Base-by-base conservation (phyloP, 2,797 vertebrate species). In the Gallinago solitaria region DNA sequence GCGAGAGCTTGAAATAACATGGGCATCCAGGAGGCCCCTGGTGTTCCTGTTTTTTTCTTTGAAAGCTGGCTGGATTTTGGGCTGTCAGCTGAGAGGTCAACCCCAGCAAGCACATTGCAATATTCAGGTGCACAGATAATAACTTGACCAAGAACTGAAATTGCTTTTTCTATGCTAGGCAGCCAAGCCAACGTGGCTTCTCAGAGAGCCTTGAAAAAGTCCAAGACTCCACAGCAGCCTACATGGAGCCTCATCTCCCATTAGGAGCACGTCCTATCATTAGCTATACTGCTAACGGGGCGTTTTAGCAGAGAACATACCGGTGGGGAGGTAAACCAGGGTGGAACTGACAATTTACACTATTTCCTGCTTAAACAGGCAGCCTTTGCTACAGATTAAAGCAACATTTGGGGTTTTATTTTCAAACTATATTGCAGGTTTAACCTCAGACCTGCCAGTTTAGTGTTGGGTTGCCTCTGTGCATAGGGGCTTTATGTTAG, bases 61-160 rank as follows among this genome's bases (percentile, higher is more conserved):
- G 95, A 76, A 93, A 93, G 82, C 41, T 45, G 64, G 23, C 84
- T 76, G 70, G 61, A 74, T 82, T 95, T 37, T 17, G 83, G 87
- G 74, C 28, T 12, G 18, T 43, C 59, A 35, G 86, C 53, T 89
- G 61, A 84, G 73, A 87, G 80, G 73, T 87, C 88, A 93, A 48
- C 18, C 37, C 32, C 37, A 79, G 90, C 45, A 74, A 73, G 76
- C 23, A 53, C 5, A 1, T 45, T 79, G 56, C 56, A 43, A 37
- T 82, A 71, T 78, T 59, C 67, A 60, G 45, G 37, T 47, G 20
- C 65, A 18, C 2, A 2, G 59, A 59, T 95, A 90, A 53, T 79
- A 84, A 89, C 70, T 82, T 63, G 64, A 90, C 86, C 71, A 81
- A 79, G 54, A 80, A 33, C 32, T 67, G 37, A 82, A 82, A 90